phyloP scores from a whole-genome alignment of 2,113 vertebrate genomes.

The Sula dactylatra region DNA sequence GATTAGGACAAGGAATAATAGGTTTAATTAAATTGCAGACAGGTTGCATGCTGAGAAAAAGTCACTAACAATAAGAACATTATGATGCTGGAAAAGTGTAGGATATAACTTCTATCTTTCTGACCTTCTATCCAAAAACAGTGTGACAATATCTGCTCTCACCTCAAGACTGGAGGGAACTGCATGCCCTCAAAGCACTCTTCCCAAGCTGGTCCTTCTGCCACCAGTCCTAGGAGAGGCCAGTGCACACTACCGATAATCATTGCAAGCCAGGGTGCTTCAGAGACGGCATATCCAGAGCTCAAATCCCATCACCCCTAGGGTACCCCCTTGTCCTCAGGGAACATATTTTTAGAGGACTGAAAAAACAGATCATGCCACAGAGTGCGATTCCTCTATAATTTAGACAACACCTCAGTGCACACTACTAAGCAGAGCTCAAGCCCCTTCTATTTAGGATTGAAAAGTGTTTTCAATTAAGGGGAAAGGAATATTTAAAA shows the following conservation, averaged over 20 bases:
- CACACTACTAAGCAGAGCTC: not conserved
- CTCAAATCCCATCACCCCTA: not conserved
- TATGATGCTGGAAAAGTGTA: not conserved
- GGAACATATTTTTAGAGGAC: not conserved
- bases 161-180: not conserved
- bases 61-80: not conserved
- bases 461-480: not conserved
- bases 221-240: not conserved
- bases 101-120: not conserved
- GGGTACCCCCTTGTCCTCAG: not conserved
- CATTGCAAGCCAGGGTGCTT: not conserved
- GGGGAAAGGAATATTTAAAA: not conserved
- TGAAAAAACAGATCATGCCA: not conserved
- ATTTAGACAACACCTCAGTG: not conserved
- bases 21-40: not conserved
- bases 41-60: not conserved
- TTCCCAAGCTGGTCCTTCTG: not conserved
- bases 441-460: not conserved
- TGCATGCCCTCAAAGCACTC: not conserved
- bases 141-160: not conserved
- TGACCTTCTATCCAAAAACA: not conserved
- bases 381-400: fast-evolving
- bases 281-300: not conserved
- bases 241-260: not conserved
- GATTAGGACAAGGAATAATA: not conserved